phyloP scores from a whole-genome alignment of 2,797 vertebrate species.

The Phalloptychus januarius region DNA sequence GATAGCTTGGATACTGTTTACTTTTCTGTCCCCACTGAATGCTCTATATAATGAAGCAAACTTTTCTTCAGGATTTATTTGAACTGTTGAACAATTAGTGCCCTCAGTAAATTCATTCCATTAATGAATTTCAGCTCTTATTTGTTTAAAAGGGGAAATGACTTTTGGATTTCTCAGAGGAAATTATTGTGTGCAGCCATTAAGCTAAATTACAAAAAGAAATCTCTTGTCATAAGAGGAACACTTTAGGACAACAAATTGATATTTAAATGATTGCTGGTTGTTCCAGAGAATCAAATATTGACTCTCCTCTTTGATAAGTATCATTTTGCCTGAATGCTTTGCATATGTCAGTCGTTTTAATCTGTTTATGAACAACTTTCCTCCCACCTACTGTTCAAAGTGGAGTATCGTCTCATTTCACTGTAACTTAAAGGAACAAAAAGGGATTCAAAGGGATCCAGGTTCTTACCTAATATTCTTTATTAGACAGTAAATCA shows the following conservation, averaged over 20 bases:
- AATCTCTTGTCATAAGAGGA: not conserved
- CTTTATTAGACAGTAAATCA: not conserved
- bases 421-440: not conserved
- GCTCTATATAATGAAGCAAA: not conserved
- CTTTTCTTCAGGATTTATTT: conserved; percentile 8
- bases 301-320: conserved; percentile 3
- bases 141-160: not conserved
- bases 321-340: not conserved
- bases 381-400: conserved; percentile 8
- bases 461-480: not conserved
- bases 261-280: not conserved
- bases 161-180: conserved; percentile 5
- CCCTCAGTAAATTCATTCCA: not conserved
- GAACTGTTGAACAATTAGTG: not conserved
- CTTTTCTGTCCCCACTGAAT: not conserved
- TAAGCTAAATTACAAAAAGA: conserved; percentile 2
- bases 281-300: not conserved
- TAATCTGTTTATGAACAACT: not conserved
- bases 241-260: not conserved
- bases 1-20: not conserved
- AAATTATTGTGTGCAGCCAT: conserved; percentile 14
- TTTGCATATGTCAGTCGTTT: not conserved
- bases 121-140: not conserved
- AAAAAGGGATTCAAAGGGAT: not conserved
- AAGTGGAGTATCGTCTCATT: not conserved